These are phyloP conservation scores for Hippocampus barbouri DNA, from an alignment of 2,113 vertebrate species.

Conservation along the genomic window DNA sequence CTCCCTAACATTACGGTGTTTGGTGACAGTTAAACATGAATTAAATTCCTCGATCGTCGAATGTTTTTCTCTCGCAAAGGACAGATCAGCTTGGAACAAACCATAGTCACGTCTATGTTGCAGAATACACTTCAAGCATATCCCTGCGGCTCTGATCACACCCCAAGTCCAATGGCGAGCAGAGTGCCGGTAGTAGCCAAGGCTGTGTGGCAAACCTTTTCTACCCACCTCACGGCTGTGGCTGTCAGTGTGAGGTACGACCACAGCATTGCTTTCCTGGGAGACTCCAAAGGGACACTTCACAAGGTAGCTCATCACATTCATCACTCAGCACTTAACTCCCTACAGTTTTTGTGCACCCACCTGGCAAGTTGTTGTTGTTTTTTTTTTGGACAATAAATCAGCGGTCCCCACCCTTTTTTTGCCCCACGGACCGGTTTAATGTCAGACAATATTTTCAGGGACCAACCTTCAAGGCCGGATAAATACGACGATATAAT, in stretches of 20 bases:
- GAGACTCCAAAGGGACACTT: slow-evolving; percentile 85
- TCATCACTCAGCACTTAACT: background rate
- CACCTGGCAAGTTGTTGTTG: too few relatives aligned
- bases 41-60: background rate
- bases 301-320: slow-evolving; percentile 79
- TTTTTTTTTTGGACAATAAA: background rate
- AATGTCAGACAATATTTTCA: too few relatives aligned
- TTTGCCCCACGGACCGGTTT: too few relatives aligned
- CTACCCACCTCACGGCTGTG: slow-evolving; percentile 83
- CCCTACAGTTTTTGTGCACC: background rate
- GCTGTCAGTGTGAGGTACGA: slow-evolving; percentile 82
- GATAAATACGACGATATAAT: too few relatives aligned
- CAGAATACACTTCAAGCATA: slow-evolving; percentile 92
- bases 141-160: slow-evolving; percentile 96
- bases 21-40: background rate
- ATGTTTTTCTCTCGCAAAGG: background rate
- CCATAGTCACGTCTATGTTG: slow-evolving; percentile 5
- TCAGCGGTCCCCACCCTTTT: too few relatives aligned
- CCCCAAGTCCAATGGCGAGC: slow-evolving; percentile 96
- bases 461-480: too few relatives aligned
- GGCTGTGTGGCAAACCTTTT: slow-evolving; percentile 74
- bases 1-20: background rate
- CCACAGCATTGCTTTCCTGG: slow-evolving; percentile 89
- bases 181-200: slow-evolving; percentile 74
- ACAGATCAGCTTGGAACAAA: background rate